Base-by-base conservation (phyloP, 2,888 invertebrate genomes). In the Acronicta psi region DNA sequence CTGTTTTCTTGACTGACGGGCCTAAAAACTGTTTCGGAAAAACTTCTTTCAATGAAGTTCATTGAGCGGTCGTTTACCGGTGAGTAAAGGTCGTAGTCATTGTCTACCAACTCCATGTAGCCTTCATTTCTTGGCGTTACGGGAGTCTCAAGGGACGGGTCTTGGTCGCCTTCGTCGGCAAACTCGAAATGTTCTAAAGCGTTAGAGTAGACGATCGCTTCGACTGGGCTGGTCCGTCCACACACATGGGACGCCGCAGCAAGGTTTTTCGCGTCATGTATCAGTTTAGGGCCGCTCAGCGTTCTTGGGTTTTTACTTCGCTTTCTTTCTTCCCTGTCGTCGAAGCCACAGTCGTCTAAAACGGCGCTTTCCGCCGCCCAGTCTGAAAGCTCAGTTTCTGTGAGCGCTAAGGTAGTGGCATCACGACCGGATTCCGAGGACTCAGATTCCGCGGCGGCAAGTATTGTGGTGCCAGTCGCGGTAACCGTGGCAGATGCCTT, bases 371-470 rank as follows among this genome's bases (percentile, higher is more conserved):
- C 98, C 4, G 97, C 95, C 0, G 97, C 97, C 98, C 98, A 98
- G 84, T 98, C 98, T 0, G 97, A 98, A n/a, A 98, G 91, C 82
- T 98, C 98, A 0, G 98, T 98, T 87, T 98, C 98, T 0, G 98
- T 97, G 11, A 97, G 91, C 2, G 96, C 97, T 1, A 96, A 95
- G 0, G 96, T 96, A 0, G 96, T 96, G 1, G 95, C 94, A 73
- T 97, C 97, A 2, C 96, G 95, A 52, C 96, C 95, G 0, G 97
- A 97, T 71, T 96, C 96, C 0, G 97, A 97, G 0, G 93, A 93
- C 54, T 90, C 90, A 0, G 92, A 90, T 29, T 91, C 92, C 0
- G 78, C 71, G 1, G 78, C 72, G 90, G 95, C 76, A 90, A 95
- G 59, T 0, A 87, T 72, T 0, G 88, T 87, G 0, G 84, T 95